Evolutionary conservation across 2,888 invertebrate species (phyloP), one percentile per base, ranked within the genome.

Genomic region (Hypolimnas misippus): DNA sequence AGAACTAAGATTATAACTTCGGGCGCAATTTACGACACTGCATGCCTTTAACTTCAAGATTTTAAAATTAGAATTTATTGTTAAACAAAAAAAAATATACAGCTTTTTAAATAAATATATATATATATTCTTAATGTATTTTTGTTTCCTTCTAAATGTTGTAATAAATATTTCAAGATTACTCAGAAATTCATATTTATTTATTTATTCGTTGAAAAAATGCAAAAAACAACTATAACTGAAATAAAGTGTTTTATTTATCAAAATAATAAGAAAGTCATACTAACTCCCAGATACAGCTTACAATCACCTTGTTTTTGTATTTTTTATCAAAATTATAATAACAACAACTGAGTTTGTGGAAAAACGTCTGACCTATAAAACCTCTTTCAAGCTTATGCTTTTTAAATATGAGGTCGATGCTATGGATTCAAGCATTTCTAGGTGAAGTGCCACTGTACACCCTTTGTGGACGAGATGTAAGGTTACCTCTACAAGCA

Each of bases 391-490:
- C 16, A 35, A 57, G 56, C 25, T 31, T 35, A 52, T 35, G 53
- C 59, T 33, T 42, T 42, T 17, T 42, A 42, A 42, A 42, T 42
- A 55, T 51, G 53, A 50, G 62, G 58, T 66, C 63, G 63, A 63
- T 62, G 66, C 60, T 57, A 55, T 57, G 62, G 69, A 76, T 73
- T 76, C 77, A 68, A 65, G 68, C 74, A 83, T 79, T 74, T n/a
- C 44, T 82, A 70, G 86, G 85, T 85, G 82, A 81, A 86, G 85
- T 74, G 80, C 62, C 68, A 81, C 74, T 73, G 66, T 72, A 71
- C 73, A 69, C 73, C 31, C 66, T 59, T 65, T 62, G 65, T 62
- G 57, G 42, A 17, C 17, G 58, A 55, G 54, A 55, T 55, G 49
- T 61, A 61, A 33, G 33, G 49, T 21, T 49, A 35, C 35, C 19